phyloP scores from a whole-genome alignment of 2,113 vertebrate genomes.

The Hypocryptadius cinnamomeus region DNA sequence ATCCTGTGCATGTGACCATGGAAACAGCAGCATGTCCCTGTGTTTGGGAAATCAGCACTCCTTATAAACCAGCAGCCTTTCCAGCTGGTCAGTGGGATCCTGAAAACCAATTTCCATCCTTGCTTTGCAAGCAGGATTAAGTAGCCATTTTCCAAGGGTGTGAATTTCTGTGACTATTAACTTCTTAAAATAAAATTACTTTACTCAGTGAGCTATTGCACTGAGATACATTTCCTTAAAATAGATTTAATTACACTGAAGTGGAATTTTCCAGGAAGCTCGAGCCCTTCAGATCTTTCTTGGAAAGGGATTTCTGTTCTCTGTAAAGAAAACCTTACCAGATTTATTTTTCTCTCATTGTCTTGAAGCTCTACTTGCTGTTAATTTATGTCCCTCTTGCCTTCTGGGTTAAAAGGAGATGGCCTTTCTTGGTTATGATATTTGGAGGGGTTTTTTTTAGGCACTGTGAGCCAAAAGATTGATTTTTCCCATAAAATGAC shows the following conservation, averaged over 20 bases:
- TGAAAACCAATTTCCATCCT: background rate
- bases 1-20: background rate
- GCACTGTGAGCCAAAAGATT: background rate
- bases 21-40: background rate
- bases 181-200: background rate
- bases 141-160: background rate
- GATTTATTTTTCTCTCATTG: background rate
- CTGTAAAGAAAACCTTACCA: background rate
- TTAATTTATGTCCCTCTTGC: background rate
- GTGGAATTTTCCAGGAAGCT: slow-evolving; percentile 15
- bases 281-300: background rate
- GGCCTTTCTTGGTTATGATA: background rate
- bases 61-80: background rate
- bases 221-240: background rate
- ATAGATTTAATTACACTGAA: background rate
- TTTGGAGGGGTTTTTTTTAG: background rate
- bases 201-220: background rate
- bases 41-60: background rate
- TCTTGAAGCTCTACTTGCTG: background rate
- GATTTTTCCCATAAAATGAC: background rate
- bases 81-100: background rate
- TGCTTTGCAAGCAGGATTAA: background rate
- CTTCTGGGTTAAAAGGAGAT: background rate
- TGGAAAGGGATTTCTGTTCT: background rate
- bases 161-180: background rate